Evolutionary conservation across 2,113 vertebrate genomes (phyloP).

Genomic region (Rhinoptilus africanus): DNA sequence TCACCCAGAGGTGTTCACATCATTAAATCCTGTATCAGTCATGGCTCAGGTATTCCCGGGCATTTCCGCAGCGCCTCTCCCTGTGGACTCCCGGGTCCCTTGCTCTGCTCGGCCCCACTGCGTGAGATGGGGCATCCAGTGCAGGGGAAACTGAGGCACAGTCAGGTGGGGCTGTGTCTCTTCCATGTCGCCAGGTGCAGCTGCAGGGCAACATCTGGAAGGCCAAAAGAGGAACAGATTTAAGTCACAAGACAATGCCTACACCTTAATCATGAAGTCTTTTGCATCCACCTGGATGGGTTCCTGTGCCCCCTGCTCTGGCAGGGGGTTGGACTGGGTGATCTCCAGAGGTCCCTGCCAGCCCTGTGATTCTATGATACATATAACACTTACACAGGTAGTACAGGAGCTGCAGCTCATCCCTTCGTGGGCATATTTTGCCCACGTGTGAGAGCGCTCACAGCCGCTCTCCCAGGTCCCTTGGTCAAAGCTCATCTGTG

Average conservation of each 20-base stretch:
- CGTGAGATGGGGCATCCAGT: background rate
- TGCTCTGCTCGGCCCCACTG: rapidly evolving
- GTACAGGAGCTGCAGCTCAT: background rate
- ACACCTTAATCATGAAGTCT: rapidly evolving
- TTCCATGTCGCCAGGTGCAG: background rate
- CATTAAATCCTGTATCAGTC: background rate
- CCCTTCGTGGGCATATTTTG: rapidly evolving
- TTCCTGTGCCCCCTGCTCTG: no score
- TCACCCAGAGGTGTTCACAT: background rate
- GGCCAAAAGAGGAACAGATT: background rate
- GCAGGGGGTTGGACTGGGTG: no score
- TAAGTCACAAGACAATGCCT: background rate
- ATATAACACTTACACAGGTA: rapidly evolving
- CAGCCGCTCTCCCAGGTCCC: background rate
- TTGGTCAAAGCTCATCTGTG: rapidly evolving
- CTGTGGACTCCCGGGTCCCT: rapidly evolving
- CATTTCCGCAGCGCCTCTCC: background rate
- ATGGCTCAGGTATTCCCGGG: rapidly evolving
- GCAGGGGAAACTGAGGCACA: background rate
- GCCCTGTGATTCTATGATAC: no score
- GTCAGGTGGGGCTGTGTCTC: background rate
- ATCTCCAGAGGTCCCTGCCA: no score
- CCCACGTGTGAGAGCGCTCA: rapidly evolving
- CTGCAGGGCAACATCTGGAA: background rate
- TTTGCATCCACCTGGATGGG: no score